Evolutionary conservation across 2,113 vertebrate species (phyloP).

Genomic region (Salvelinus sp.): DNA sequence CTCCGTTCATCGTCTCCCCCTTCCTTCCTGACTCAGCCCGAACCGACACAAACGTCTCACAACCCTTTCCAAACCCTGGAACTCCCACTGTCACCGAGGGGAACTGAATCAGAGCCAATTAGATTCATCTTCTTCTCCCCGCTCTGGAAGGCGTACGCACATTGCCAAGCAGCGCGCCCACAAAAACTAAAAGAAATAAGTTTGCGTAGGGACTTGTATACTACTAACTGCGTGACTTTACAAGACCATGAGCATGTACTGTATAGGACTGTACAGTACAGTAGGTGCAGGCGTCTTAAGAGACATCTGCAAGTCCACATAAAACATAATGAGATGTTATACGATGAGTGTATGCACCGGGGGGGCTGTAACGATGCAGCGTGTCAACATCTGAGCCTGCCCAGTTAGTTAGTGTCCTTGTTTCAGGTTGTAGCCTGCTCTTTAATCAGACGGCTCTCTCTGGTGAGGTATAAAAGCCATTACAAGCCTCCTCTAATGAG

Average conservation of each 20-base stretch:
- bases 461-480: conserved; percentile 36
- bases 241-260: conserved; percentile 32
- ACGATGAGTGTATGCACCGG: conserved; percentile 9
- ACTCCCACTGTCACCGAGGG: not conserved
- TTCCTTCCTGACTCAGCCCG: not conserved
- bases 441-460: conserved; percentile 55
- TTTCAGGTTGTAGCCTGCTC: conserved; percentile 33
- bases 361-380: not conserved
- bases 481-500: conserved; percentile 56
- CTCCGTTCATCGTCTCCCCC: not conserved
- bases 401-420: conserved; percentile 41
- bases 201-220: not conserved
- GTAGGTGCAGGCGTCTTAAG: conserved; percentile 43
- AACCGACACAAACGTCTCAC: conserved; percentile 9
- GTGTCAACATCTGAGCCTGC: conserved; percentile 47
- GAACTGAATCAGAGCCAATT: conserved; percentile 41
- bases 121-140: conserved; percentile 40
- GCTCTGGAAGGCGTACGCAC: not conserved
- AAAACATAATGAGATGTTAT: conserved; percentile 54
- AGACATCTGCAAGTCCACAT: conserved; percentile 40
- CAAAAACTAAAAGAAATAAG: not conserved
- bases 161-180: not conserved
- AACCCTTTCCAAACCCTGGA: not conserved
- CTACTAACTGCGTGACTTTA: conserved; percentile 26
- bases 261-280: not conserved